Evolutionary conservation across 2,888 invertebrate genomes (phyloP), one percentile per base, ranked within the genome.

Genomic region (Ennomos fuscantarius): DNA sequence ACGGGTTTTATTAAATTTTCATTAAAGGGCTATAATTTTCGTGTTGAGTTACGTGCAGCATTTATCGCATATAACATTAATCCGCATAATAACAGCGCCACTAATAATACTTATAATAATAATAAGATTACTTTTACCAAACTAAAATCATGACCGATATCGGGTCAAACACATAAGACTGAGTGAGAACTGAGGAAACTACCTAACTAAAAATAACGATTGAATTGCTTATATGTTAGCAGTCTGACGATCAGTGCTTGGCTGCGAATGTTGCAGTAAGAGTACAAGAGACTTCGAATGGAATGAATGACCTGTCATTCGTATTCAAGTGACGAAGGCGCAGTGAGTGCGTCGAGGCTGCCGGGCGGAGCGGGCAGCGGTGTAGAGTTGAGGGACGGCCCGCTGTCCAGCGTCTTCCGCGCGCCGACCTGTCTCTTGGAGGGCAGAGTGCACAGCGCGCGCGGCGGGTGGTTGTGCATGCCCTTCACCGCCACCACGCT

Each of bases 401-500:
- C 52, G 35, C 59, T 55, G 44, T 10, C 80, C 73, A n/a, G 73
- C 58, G 50, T 64, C 64, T 8, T 76, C 63, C 24, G 62, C 51
- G 46, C 51, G 24, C 2, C 37, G 34, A 31, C 33, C 12, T 43
- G 52, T 40, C 73, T 72, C 51, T 81, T 79, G 51, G 82, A 60
- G 3, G 86, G 82, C 35, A 84, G 58, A 24, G 24, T 24, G 37
- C 81, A 70, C 9, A 81, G 63, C 11, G 87, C 86, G 24, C 92
- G 82, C 50, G 92, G 92, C 15, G 92, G 89, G 61, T 93, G 93
- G 67, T 93, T 93, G 72, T 93, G 93, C 87, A 92, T 88, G 2
- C 93, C 92, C 68, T 92, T 93, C 41, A 92, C 92, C 8, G 91
- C 92, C 13, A 93, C 90, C 56, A 93, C 92, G 62, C 79, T 89